Percentiles rank a stretch among this genome's conserved stretches.
phyloP scores from a whole-genome alignment of 1,140 invertebrate species.

The Leptinotarsa texana region DNA sequence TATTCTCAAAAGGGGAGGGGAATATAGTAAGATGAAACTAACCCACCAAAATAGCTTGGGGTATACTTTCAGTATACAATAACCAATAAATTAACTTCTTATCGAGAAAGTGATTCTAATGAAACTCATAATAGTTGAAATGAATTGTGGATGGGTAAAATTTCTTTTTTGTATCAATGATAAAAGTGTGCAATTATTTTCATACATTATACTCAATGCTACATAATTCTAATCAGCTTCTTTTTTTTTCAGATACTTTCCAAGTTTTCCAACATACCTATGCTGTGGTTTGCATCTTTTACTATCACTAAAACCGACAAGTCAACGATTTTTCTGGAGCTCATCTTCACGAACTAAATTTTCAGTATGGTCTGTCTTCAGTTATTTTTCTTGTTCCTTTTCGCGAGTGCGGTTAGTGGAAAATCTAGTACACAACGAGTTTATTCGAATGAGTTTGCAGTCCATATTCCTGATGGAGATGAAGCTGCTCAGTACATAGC shows the following conservation, averaged over 20 bases:
- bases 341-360: not conserved
- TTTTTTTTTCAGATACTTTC: not conserved
- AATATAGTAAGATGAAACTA: no score
- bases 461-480: slow-evolving; percentile 69
- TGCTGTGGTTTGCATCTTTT: not conserved
- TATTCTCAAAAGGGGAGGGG: no score
- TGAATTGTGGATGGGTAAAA: no score
- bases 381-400: not conserved
- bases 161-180: no score
- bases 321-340: not conserved
- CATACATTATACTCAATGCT: no score
- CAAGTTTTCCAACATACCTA: not conserved
- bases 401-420: not conserved
- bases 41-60: no score
- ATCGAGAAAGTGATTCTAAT: no score
- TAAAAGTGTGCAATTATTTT: no score
- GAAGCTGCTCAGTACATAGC: slow-evolving; percentile 66
- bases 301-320: not conserved
- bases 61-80: no score
- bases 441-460: slow-evolving; percentile 79
- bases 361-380: not conserved
- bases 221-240: no score
- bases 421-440: slow-evolving; percentile 43
- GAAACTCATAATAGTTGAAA: no score
- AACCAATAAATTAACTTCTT: no score